Percentiles rank a stretch among this genome's conserved stretches.
These are phyloP conservation scores for Parnassius glacialis DNA, from an alignment of 2,888 invertebrate genomes.

Conservation along the genomic window DNA sequence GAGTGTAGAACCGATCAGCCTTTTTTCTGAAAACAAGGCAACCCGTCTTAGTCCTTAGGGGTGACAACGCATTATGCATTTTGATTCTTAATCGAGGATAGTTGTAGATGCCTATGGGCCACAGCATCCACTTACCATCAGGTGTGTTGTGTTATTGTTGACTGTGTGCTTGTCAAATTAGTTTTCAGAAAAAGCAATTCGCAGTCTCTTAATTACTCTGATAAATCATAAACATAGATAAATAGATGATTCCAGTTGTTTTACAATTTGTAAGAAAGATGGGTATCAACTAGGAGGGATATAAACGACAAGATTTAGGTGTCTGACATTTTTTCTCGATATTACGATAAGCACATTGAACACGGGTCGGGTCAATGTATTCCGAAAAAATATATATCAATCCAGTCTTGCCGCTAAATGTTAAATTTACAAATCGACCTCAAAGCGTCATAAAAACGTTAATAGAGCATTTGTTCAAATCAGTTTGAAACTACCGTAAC, in stretches of 20 bases:
- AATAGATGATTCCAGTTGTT: constrained; percentile 8
- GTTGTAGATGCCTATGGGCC: too few species aligned
- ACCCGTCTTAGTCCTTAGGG: too few species aligned
- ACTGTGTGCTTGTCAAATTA: too few species aligned
- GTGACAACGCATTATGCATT: too few species aligned
- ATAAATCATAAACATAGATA: too few species aligned
- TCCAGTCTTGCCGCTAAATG: constrained; percentile 29
- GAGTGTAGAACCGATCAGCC: too few species aligned
- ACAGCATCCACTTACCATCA: too few species aligned
- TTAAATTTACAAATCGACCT: constrained; percentile 30
- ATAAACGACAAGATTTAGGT: constrained; percentile 14
- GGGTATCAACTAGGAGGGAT: constrained; percentile 8
- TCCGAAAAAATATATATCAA: constrained; percentile 18
- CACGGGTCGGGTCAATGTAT: constrained; percentile 45
- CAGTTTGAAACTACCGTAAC: constrained; percentile 57
- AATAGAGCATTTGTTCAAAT: constrained; percentile 35
- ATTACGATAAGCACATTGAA: constrained; percentile 13
- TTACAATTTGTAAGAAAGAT: constrained; percentile 21
- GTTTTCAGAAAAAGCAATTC: too few species aligned
- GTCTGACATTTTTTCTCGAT: constrained; percentile 20
- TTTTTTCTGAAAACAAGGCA: too few species aligned
- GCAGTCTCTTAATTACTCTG: too few species aligned
- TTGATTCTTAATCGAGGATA: too few species aligned
- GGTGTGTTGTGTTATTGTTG: too few species aligned
- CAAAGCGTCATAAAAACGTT: constrained; percentile 29